These are phyloP conservation scores for Electrophaes corylata DNA, from an alignment of 2,888 invertebrate species.

Conservation along the genomic window DNA sequence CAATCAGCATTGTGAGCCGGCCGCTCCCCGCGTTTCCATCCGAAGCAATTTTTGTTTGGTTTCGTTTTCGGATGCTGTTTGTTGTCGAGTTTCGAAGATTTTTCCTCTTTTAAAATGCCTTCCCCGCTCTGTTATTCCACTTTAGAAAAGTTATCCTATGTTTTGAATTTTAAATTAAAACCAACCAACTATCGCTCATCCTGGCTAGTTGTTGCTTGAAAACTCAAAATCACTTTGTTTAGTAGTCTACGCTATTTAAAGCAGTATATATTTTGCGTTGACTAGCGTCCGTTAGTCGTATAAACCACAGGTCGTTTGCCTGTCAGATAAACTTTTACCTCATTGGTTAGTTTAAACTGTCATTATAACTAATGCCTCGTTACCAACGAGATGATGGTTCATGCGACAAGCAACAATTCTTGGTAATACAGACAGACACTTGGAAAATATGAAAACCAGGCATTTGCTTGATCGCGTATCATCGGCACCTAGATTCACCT, in stretches of 20 bases:
- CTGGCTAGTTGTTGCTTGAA: conserved; percentile 7
- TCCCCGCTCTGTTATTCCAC: conserved; percentile 28
- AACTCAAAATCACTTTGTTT: neutral
- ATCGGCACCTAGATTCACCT: too few relatives aligned
- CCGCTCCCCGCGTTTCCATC: conserved; percentile 51
- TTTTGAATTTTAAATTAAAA: conserved; percentile 31
- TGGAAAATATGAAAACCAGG: too few relatives aligned
- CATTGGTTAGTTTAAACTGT: too few relatives aligned
- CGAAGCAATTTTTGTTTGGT: conserved; percentile 78
- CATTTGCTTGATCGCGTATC: too few relatives aligned
- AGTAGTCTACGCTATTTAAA: neutral
- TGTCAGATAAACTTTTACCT: too few relatives aligned
- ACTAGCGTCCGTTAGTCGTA: too few relatives aligned
- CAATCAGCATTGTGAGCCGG: conserved; percentile 81
- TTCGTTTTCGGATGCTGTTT: conserved; percentile 80
- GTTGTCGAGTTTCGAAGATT: conserved; percentile 73
- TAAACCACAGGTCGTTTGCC: too few relatives aligned
- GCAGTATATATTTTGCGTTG: too few relatives aligned
- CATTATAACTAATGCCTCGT: too few relatives aligned
- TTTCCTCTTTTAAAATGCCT: conserved; percentile 48
- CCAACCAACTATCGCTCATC: conserved; percentile 24
- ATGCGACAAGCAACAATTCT: too few relatives aligned
- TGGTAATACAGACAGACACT: too few relatives aligned
- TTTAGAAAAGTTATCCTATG: conserved; percentile 31
- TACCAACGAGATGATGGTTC: too few relatives aligned